A percentile compares a stretch with the other conserved stretches of the same genome.
Conservation (phyloP, 2,888 invertebrate genomes). For the Scaptomyza flava region DNA sequence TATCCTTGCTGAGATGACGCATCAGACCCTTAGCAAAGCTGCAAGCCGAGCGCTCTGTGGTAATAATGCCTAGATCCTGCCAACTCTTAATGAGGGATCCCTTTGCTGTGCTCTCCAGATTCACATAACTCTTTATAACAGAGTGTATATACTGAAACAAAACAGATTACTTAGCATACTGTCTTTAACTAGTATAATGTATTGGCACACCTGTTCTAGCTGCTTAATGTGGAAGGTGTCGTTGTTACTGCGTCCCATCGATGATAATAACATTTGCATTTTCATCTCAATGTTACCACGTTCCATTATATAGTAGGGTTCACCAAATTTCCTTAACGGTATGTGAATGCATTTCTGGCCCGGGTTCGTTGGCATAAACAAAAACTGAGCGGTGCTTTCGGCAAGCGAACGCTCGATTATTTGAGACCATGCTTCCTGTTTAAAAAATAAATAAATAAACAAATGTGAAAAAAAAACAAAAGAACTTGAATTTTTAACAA, state of each 20-base stretch:
- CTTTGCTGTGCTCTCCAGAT: conserved; percentile 86
- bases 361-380: conserved; percentile 86
- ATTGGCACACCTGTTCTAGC: conserved; percentile 70
- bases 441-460: neutral
- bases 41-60: conserved; percentile 86
- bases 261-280: conserved; percentile 80
- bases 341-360: conserved; percentile 70
- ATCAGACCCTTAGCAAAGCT: conserved; percentile 87
- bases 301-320: conserved; percentile 89
- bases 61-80: conserved; percentile 87
- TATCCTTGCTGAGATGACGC: conserved; percentile 79
- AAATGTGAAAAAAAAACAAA: conserved; percentile 9
- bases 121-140: conserved; percentile 90
- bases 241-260: conserved; percentile 54
- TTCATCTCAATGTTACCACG: conserved; percentile 89
- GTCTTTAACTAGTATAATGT: neutral
- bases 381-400: conserved; percentile 88
- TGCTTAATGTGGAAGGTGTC: conserved; percentile 72
- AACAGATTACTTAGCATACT: conserved; percentile 28
- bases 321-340: conserved; percentile 88
- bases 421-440: conserved; percentile 89
- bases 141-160: conserved; percentile 89
- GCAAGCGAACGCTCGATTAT: conserved; percentile 88
- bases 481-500: neutral
- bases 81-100: conserved; percentile 86